Evolutionary conservation across 35 echinoderm and acorn worm genomes (phyloP), one percentile per base, ranked within the genome.

Genomic region (Stichopus chloronotus): DNA sequence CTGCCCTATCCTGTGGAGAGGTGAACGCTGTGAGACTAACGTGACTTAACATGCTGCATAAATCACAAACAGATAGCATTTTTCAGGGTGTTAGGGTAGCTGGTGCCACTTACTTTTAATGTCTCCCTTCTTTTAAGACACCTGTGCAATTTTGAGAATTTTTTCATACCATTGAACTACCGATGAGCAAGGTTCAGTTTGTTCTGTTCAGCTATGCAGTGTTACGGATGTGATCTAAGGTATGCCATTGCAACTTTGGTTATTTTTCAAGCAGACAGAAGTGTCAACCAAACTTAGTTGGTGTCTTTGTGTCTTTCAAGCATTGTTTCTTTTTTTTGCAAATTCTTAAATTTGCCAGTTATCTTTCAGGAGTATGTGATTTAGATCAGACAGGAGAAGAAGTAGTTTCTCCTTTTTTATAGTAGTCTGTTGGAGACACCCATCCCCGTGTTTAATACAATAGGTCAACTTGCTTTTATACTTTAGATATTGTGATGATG

Each of bases 311-410:
- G 61, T 65, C 61, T 65, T 65, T 65, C 61, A 65, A 17, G 19
- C 11, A 43, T 43, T 43, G 30, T 43, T 43, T 43, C 30, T 43
- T 43, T 43, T 43, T 11, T 83, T 83, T 83, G 80, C 80, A 83
- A 83, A 83, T n/a, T 17, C n/a, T 83, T 83, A 83, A 24, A 55
- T 55, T 25, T 83, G 55, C 80, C 80, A 56, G 80, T 24, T 10
- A 83, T 7, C 80, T 83, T 83, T 83, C 80, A 83, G 25, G 55
- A 83, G 80, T 17, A 83, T 83, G 52, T 56, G 43, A 55, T 14
- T 14, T 65, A 65, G 61, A 14, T 19, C 11, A 11, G 19, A 11
- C 61, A 65, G 6, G 19, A 65, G 19, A 65, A 19, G 19, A 65
- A 19, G 61, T 65, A 4, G 19, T 19, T 65, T 19, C 61, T 14